Base-by-base conservation (phyloP, 1,140 invertebrate genomes). In the Apocrypta bakeri region DNA sequence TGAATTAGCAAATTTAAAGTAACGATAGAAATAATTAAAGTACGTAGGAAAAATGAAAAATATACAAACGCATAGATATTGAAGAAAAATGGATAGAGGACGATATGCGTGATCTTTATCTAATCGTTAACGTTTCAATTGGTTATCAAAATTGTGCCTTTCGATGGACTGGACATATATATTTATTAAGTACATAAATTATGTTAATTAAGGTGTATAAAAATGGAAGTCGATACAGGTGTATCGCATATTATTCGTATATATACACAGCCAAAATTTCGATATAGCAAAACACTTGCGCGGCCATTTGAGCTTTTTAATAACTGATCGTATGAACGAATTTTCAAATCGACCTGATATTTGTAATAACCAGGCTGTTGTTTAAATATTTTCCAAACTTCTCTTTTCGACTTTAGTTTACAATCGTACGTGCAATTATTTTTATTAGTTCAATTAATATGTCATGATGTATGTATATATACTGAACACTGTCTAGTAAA, bases 101-200 rank as follows among this genome's bases (percentile, higher is more conserved):
- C 68, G 63, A 83, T 2, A 37, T 37, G 33, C 72, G 72, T 61
- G 61, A 69, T 79, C 63, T 81, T 82, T 84, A 85, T 84, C 66
- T 82, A 84, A 85, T 87, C 86, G 85, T 85, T 84, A 83, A 85
- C 73, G 86, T 87, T 89, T 86, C 83, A 88, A 87, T 88, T 89
- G 85, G 86, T 90, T 90, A 89, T 90, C 89, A 90, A 90, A 90
- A 90, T 90, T 90, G 89, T 90, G 89, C 89, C 89, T 90, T 90
- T 88, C 87, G 88, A 90, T 86, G 85, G 85, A 90, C 87, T 89
- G 85, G 87, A 86, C 87, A 89, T 86, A 86, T 85, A 48, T 72
- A 77, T 82, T 72, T 24, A 77, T 87, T 87, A 87, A 87, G 86
- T 86, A 87, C 84, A 86, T 83, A 81, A 6, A 74, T 75, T 78